Evolutionary conservation across 2,113 vertebrate genomes (phyloP), one percentile per base, ranked within the genome.

Genomic region (Malaclemys terrapin): DNA sequence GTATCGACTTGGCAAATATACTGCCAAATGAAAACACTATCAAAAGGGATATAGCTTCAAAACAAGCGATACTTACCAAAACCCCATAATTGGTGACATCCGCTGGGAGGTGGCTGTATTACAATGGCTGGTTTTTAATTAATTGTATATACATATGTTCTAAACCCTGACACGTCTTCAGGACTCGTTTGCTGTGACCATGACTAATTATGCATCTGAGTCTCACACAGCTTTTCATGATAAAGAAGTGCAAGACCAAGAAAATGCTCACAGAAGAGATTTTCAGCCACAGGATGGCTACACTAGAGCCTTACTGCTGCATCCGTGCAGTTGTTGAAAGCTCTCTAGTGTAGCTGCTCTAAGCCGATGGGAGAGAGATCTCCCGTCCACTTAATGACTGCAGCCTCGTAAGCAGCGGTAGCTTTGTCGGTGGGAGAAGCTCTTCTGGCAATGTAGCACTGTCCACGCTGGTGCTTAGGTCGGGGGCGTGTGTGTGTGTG

Each of bases 81-180:
- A 6, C 20, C 38, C 45, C 87, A 19, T 91, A 95, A 89, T 72
- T 96, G 80, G 35, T 88, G 89, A 57, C 89, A 94, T 75, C n/a
- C 38, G 87, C 90, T 89, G 75, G 6, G n/a, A 88, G 95, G 57
- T 81, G 45, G 79, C 88, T 89, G 20, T 47, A 38, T 65, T 82
- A 25, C 50, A 49, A 76, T 17, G 69, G 78, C 42, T 91, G 84
- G 10, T 91, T 82, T 93, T 93, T 93, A 89, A 91, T 91, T 94
- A 27, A 14, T 69, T 82, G 50, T 88, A 84, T 87, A 35, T 80
- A 47, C 29, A 2, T 53, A 5, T 69, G 52, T 86, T 96, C 35
- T 88, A 57, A 27, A 4, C 31, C 82, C 84, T 85, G 92, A 75
- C 83, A 80, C 7, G 59, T 83, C 88, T 72, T 4, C 54, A 90